Evolutionary conservation across 37 sponge, comb jelly and placozoan species (phyloP).

Genomic region (Eunapius fragilis): DNA sequence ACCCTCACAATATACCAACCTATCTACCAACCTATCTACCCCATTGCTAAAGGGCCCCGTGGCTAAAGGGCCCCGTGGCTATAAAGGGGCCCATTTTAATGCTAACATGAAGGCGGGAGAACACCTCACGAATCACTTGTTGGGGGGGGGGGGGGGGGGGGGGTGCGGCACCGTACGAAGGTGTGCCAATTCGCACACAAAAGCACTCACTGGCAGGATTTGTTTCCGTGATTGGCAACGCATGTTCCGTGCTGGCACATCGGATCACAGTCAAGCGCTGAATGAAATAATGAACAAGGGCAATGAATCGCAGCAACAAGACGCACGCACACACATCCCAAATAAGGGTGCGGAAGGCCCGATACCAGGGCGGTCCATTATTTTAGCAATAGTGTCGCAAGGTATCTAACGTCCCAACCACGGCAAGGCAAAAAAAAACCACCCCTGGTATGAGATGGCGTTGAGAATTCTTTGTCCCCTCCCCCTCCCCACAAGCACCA

Average conservation of each 20-base stretch:
- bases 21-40: too few species aligned
- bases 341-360: too few species aligned
- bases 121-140: too few species aligned
- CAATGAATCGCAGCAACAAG: neutral
- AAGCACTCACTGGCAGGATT: slow-evolving; percentile 33
- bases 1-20: too few species aligned
- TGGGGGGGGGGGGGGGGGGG: too few species aligned
- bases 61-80: too few species aligned
- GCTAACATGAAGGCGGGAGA: too few species aligned
- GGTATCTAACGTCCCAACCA: neutral
- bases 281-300: neutral
- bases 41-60: too few species aligned
- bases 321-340: neutral
- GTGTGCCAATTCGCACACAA: neutral
- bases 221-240: slow-evolving; percentile 6
- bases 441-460: neutral
- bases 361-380: too few species aligned
- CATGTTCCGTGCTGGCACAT: slow-evolving; percentile 34
- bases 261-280: slow-evolving; percentile 7
- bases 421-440: neutral
- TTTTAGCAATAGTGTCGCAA: neutral
- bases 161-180: neutral
- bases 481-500: too few species aligned
- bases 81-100: too few species aligned
- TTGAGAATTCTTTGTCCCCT: too few species aligned